Percentiles rank a stretch among this genome's conserved stretches.
Conservation (phyloP, 2,888 invertebrate species). For the Toxonevra muliebris region DNA sequence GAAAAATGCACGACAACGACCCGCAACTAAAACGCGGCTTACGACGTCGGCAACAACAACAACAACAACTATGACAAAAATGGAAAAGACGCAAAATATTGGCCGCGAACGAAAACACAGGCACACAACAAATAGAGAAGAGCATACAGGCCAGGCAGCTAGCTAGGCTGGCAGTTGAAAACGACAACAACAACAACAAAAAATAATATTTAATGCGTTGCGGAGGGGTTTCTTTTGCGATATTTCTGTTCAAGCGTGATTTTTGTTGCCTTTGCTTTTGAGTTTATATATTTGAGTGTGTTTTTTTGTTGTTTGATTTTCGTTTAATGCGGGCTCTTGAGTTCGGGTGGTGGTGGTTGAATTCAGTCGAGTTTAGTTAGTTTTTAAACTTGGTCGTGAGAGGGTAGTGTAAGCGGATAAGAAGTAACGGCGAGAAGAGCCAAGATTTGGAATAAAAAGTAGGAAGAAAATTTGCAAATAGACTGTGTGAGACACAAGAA, state of each 20-base stretch:
- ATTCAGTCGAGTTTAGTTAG: conserved; percentile 53
- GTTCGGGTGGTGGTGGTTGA: conserved; percentile 53
- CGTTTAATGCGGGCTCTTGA: conserved; percentile 41
- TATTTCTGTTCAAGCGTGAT: conserved; percentile 17
- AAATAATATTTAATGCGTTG: not conserved
- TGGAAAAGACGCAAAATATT: not conserved
- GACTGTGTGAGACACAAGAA: no score
- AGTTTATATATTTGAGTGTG: conserved; percentile 25
- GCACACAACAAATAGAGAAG: no score
- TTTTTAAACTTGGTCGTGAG: conserved; percentile 64
- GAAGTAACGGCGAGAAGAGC: not conserved
- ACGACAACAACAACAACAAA: not conserved
- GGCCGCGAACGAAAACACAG: no score
- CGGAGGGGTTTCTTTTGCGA: conserved; percentile 27
- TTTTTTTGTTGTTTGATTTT: conserved; percentile 38
- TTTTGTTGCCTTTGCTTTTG: conserved; percentile 30
- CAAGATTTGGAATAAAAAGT: not conserved
- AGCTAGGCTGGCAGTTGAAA: not conserved
- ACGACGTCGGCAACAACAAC: conserved; percentile 10
- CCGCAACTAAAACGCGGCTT: conserved; percentile 11
- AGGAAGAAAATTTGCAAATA: not conserved
- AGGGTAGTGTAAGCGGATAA: conserved; percentile 52
- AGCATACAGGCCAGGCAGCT: no score
- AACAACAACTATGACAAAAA: conserved; percentile 10
- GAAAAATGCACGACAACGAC: no score